Conservation (phyloP, 2,888 invertebrate species). For the Mechanitis messenoides region DNA sequence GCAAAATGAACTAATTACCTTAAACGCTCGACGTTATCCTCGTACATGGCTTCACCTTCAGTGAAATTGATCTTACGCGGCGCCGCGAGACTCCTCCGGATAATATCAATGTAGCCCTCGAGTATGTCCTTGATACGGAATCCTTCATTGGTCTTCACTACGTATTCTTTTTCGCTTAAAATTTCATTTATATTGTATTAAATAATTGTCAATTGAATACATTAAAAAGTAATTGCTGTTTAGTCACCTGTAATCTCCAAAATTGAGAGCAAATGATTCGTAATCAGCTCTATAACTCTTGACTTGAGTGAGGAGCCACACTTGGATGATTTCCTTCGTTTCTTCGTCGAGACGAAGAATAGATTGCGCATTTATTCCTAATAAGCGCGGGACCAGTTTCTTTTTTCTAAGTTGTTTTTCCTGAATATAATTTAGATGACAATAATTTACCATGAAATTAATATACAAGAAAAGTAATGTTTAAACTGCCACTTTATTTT, state of each 20-base stretch:
- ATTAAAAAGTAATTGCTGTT: background rate
- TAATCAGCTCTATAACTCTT: conserved; percentile 95
- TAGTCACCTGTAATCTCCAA: conserved; percentile 91
- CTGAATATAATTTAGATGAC: conserved; percentile 44
- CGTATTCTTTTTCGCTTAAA: conserved; percentile 94
- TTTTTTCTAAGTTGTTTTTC: conserved; percentile 99
- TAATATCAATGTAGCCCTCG: conserved; percentile 99
- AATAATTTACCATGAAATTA: too few species aligned
- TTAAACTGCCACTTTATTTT: background rate
- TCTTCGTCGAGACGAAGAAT: conserved; percentile 97
- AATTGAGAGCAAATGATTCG: conserved; percentile 98
- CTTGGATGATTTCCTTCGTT: conserved; percentile 97
- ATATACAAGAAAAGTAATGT: too few species aligned
- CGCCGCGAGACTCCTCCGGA: conserved; percentile 94
- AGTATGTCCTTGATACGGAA: conserved; percentile 98
- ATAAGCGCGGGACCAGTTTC: conserved; percentile 95
- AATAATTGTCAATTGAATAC: background rate
- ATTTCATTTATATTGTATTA: background rate
- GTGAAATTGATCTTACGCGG: conserved; percentile 86
- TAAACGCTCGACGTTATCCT: conserved; percentile 93
- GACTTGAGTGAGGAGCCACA: conserved; percentile 97
- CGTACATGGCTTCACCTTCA: conserved; percentile 79
- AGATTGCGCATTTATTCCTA: conserved; percentile 98
- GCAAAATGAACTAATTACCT: conserved; percentile 74
- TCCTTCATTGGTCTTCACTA: conserved; percentile 98